Evolutionary conservation across 2,113 vertebrate genomes (phyloP).

Genomic region (Penelope pileata): DNA sequence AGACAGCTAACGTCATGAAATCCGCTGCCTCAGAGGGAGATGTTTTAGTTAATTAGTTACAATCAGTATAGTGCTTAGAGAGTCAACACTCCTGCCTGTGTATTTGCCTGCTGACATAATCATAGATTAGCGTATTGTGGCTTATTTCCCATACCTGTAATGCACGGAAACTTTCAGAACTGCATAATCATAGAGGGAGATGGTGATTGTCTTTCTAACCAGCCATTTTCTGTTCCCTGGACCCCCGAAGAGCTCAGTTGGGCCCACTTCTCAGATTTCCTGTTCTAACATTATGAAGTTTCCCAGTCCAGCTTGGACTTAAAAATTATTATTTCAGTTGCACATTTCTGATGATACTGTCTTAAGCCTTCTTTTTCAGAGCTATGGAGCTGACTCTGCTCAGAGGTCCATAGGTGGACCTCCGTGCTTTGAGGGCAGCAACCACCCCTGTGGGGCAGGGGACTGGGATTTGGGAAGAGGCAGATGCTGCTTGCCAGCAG

Average conservation of each 20-base stretch:
- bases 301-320: background rate
- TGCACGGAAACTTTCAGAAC: rapidly evolving
- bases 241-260: background rate
- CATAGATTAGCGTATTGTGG: rapidly evolving
- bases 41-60: constrained; percentile 48
- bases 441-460: background rate
- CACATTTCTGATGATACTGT: background rate
- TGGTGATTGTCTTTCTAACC: rapidly evolving
- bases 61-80: background rate
- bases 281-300: background rate
- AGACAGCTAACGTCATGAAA: constrained; percentile 29
- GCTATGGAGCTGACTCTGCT: background rate
- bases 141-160: background rate
- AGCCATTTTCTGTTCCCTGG: background rate
- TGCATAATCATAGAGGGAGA: rapidly evolving
- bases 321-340: background rate
- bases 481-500: background rate
- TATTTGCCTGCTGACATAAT: background rate
- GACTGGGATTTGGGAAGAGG: background rate
- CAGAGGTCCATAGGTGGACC: background rate
- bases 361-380: background rate
- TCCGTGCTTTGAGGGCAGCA: background rate
- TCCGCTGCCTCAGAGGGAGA: background rate
- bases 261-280: background rate
- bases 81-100: background rate